Conservation (phyloP, 2,113 vertebrate species). For the Sorex araneus region DNA sequence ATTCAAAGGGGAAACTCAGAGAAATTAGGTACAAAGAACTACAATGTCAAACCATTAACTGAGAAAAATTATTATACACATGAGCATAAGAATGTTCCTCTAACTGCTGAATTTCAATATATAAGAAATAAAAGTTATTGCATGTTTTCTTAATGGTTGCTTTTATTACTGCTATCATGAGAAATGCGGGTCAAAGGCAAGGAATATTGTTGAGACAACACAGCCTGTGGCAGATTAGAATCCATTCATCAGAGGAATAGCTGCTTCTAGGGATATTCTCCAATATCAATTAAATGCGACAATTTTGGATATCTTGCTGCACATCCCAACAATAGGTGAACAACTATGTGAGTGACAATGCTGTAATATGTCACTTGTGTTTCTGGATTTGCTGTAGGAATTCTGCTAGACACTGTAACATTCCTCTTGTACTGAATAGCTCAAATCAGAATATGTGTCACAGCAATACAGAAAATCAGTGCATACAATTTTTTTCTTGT, state of each 20-base stretch:
- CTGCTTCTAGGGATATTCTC: slow-evolving; percentile 27
- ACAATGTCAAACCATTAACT: background rate
- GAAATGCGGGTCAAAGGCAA: slow-evolving; percentile 21
- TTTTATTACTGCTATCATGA: slow-evolving; percentile 8
- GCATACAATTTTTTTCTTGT: background rate
- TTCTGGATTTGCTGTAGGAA: slow-evolving; percentile 64
- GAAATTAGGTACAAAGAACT: background rate
- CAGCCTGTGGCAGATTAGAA: background rate
- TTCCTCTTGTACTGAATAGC: background rate
- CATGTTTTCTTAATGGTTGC: background rate
- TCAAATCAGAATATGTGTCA: slow-evolving; percentile 49
- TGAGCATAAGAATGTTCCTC: background rate
- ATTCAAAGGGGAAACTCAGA: background rate
- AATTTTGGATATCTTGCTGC: background rate
- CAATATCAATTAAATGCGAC: background rate
- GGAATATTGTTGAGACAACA: background rate
- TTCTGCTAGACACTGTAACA: slow-evolving; percentile 58
- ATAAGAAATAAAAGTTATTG: slow-evolving; percentile 13
- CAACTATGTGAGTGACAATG: background rate
- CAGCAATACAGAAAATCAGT: background rate
- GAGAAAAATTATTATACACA: slow-evolving; percentile 33
- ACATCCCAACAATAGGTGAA: background rate
- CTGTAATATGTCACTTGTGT: slow-evolving; percentile 28
- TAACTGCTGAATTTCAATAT: background rate
- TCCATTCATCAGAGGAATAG: background rate